Evolutionary conservation across 2,888 invertebrate species (phyloP), one percentile per base, ranked within the genome.

Genomic region (Ephialtes manifestator): DNA sequence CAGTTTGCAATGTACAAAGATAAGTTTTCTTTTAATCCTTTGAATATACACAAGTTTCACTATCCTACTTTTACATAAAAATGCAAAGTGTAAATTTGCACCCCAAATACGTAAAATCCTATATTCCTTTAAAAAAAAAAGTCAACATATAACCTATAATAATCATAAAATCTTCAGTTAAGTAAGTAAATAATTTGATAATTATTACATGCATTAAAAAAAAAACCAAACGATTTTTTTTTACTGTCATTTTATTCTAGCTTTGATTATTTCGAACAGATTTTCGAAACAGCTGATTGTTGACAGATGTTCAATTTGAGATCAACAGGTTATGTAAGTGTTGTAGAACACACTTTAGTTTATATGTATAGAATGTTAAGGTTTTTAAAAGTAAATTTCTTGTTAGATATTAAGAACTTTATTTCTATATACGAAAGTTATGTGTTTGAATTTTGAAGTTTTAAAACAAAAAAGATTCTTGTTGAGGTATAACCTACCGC

Each of bases 231-330:
- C 1, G 28, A 58, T 58, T 13, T 31, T 28, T 24, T 31, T 28
- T 4, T 15, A 31, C 15, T 15, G 43, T 8, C 2, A 35, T 63
- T 35, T 63, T 63, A n/a, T n/a, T 31, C 60, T 15, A 15, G 4
- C n/a, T n/a, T 35, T 1, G 7, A 63, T 63, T 35, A 31, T n/a
- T 35, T 13, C 4, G 4, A 3, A n/a, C 13, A 35, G 60, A 11
- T 65, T 8, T 10, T 18, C 39, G 10, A 5, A 65, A 65, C 63
- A 65, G 39, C 63, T 65, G 63, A 65, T 65, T 39, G 18, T 39
- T 39, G 39, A 31, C 31, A 31, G 39, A 39, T 35, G 18, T 18
- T 15, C n/a, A 7, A 60, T 8, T n/a, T 8, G 35, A 15, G 35
- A 35, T 60, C 60, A 60, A 60, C 60, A 60, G 60, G 60, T 60